Conservation (phyloP, 2,888 invertebrate genomes). For the Yponomeuta cagnagella region DNA sequence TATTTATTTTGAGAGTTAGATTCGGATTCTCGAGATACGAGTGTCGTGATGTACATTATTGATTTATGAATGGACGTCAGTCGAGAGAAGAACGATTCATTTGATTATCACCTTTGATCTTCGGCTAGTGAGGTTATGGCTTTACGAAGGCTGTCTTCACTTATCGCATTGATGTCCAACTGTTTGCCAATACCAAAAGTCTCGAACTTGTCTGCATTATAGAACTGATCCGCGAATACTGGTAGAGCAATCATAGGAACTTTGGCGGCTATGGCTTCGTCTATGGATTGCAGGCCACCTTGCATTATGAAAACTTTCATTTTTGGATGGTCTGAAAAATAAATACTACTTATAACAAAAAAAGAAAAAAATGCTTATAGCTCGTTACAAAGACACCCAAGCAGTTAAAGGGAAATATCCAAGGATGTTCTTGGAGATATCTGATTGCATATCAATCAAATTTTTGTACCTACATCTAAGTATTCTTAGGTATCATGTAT, state of each 20-base stretch:
- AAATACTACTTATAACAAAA: background rate
- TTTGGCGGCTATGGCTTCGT: constrained; percentile 17
- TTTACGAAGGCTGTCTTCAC: constrained; percentile 7
- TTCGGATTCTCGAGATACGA: too few species aligned
- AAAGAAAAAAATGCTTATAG: too few species aligned
- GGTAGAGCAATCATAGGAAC: constrained; percentile 12
- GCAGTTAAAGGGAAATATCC: too few species aligned
- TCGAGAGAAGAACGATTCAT: too few species aligned
- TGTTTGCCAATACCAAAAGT: constrained; percentile 15
- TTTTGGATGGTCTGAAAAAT: constrained; percentile 14
- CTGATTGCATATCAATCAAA: too few species aligned
- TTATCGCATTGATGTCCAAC: constrained; percentile 11
- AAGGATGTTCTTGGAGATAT: too few species aligned
- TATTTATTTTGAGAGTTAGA: too few species aligned
- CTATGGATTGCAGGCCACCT: constrained; percentile 16
- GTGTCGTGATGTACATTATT: too few species aligned
- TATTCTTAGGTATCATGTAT: too few species aligned
- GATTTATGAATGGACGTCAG: too few species aligned
- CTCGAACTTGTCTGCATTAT: constrained; percentile 14
- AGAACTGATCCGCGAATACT: constrained; percentile 18
- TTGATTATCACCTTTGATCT: constrained; percentile 11
- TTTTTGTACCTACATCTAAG: too few species aligned
- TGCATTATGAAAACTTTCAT: constrained; percentile 17
- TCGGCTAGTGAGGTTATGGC: constrained; percentile 14
- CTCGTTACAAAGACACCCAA: too few species aligned